Percentiles rank a stretch among this genome's conserved stretches.
Conservation (phyloP, 2,113 vertebrate species). For the Dasyornis broadbenti region DNA sequence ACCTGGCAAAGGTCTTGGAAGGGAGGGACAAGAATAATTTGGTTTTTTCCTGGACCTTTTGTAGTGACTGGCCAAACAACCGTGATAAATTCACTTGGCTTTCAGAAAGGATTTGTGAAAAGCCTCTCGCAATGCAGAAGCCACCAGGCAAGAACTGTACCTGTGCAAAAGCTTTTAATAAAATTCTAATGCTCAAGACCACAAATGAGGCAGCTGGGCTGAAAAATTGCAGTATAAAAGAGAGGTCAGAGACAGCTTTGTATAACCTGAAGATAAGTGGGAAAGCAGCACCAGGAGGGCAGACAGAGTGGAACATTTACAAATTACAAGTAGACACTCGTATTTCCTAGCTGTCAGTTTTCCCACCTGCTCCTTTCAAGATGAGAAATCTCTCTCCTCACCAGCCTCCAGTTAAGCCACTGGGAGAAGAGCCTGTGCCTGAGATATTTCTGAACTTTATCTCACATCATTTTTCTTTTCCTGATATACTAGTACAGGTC, state of each 20-base stretch:
- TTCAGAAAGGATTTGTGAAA: background rate
- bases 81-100: background rate
- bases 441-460: slow-evolving; percentile 13
- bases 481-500: background rate
- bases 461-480: background rate
- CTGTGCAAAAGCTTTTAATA: background rate
- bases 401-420: background rate
- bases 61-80: background rate
- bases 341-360: background rate
- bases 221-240: background rate
- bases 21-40: background rate
- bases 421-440: background rate
- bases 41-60: background rate
- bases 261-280: background rate
- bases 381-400: background rate
- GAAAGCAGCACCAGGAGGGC: background rate
- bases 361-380: slow-evolving; percentile 14
- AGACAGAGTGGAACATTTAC: background rate
- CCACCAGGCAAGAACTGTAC: background rate
- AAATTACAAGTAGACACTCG: background rate
- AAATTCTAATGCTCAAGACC: background rate
- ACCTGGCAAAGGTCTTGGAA: background rate
- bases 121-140: background rate
- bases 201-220: background rate
- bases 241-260: background rate